Conservation (phyloP, 2,888 invertebrate species). For the Folsomia manolachei region DNA sequence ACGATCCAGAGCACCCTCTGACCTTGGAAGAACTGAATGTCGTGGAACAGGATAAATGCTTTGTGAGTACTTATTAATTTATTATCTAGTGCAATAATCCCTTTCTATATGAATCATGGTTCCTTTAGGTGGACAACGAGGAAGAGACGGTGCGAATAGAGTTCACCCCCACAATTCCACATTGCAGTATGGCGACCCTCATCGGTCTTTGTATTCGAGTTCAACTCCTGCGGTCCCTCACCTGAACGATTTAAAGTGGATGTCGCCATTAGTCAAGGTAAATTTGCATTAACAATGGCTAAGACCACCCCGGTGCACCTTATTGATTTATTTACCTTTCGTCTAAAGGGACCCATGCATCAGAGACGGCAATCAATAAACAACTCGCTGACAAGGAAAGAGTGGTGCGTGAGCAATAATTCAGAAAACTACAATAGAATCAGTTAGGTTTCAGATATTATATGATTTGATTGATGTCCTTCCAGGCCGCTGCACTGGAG, state of each 20-base stretch:
- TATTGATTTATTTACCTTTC: no score
- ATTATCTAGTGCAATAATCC: no score
- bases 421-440: background rate
- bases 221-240: slow-evolving; percentile 77
- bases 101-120: background rate
- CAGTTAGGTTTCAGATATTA: background rate
- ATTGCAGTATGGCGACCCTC: slow-evolving; percentile 94
- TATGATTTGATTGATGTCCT: background rate
- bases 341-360: slow-evolving; percentile 83
- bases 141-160: slow-evolving; percentile 69
- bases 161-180: slow-evolving; percentile 97
- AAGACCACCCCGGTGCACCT: background rate
- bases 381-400: slow-evolving; percentile 97
- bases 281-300: background rate
- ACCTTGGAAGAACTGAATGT: slow-evolving; percentile 93
- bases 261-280: slow-evolving; percentile 71
- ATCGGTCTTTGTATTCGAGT: slow-evolving; percentile 90
- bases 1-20: slow-evolving; percentile 96
- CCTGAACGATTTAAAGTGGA: slow-evolving; percentile 81
- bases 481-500: slow-evolving; percentile 80
- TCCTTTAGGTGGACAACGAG: slow-evolving; percentile 66
- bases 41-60: slow-evolving; percentile 76
- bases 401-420: slow-evolving; percentile 68
- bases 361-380: slow-evolving; percentile 92
- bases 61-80: slow-evolving; percentile 54